Base-by-base conservation (phyloP, 1,140 invertebrate genomes). In the Oppia nitens region DNA sequence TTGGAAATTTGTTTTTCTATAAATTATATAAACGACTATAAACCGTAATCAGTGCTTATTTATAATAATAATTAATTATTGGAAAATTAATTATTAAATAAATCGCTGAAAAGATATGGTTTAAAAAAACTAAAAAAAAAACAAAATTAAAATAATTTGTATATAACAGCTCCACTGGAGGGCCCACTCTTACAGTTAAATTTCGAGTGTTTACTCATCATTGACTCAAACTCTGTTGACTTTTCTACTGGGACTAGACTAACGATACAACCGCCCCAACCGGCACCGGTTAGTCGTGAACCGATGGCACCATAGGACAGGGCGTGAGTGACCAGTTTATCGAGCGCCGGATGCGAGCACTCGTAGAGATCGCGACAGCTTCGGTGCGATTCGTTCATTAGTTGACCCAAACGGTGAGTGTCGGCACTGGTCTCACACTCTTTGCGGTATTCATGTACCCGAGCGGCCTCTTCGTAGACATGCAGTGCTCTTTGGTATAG, bases 261-360 rank as follows among this genome's bases (percentile, higher is more conserved):
- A 6, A 63, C 60, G 6, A 49, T 45, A 53, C 63, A 40, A 45
- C 57, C 57, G 25, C 52, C 70, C 75, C 74, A 84, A 77, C 89
- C 89, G 20, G 89, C 89, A 54, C 95, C 95, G 4, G 95, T 98
- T 29, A 98, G 74, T 61, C 94, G 78, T 9, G 87, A 84, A 29
- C 92, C 88, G 23, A 86, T 74, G 4, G 83, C 79, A 32, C 84
- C 81, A 55, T 79, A 75, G 51, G 79, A 70, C 55, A 78, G 71
- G n/a, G 88, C 87, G 49, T 84, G 70, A 26, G 82, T 72, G 28
- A 96, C 88, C 3, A 98, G 74, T 53, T 74, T 73, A 71, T 99
- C 91, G 56, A 98, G 75, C 65, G 84, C 79, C 0, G 82, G 77
- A 76, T 95, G 91, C 55, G 89, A 95, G 71, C 94, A 98, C 70